Base-by-base conservation (phyloP, 2,888 invertebrate species). In the Hermaeophaga mercurialis region DNA sequence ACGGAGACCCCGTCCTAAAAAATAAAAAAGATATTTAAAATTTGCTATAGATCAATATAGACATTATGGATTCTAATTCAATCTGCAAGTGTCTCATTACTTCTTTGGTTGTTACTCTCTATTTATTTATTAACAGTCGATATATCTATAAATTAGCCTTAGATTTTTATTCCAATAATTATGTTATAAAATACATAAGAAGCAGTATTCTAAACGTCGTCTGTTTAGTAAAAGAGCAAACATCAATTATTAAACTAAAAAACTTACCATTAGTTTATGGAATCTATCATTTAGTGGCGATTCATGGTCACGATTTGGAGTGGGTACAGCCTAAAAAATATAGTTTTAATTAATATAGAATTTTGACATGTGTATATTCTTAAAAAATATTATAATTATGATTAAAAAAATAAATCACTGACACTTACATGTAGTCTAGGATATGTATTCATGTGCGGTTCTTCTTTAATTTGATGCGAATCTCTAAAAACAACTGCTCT, bases 401-500 rank as follows among this genome's bases (percentile, higher is more conserved):
- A 17, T 4, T 18, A 3, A 6, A 36, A 11, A 22, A 17, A 22
- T 22, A 22, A 22, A 22, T 22, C 22, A 22, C 22, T 22, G 22
- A 50, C 59, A 79, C 81, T 78, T 78, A 85, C 85, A 78, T 84
- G 83, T 74, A 85, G 79, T 66, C 85, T 77, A 33, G 84, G 85
- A 72, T 85, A 85, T 19, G 78, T 78, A 11, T 63, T 43, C 65
- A 85, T 71, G 67, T 83, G 84, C 48, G 83, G 80, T 69, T 90
- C 89, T 70, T 91, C 90, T 76, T 90, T 90, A 72, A 89, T 83
- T 77, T 89, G 88, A 75, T 88, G 87, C 9, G 89, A 88, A 80
- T 94, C 94, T 70, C 94, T 84, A 82, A 94, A 94, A 58, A 94
- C 94, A 49, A 94, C 94, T 56, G 94, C 91, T 71, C 94, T 85